Base-by-base conservation (phyloP, 2,113 vertebrate genomes). In the Tragelaphus strepsiceros region DNA sequence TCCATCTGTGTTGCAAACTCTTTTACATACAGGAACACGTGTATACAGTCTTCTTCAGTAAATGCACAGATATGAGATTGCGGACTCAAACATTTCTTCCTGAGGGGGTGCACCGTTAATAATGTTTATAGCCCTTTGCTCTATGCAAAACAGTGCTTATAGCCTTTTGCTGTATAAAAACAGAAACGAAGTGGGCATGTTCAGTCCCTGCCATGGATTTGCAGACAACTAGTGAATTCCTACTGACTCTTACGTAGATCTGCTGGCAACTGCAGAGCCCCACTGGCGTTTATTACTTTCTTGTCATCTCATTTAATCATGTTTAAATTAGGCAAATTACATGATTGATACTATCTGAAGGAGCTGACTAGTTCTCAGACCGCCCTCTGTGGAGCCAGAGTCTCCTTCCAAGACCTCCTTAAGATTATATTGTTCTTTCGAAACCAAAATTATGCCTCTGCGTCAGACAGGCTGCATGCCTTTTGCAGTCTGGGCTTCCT, bases 181-280 rank as follows among this genome's bases (percentile, higher is more conserved):
- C 6, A 5, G 28, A 53, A 22, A 15, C 14, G 2, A 4, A 39
- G 9, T 0, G 22, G 71, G 7, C 39, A 77, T 15, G 12, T 24
- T 74, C 71, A 15, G 5, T 26, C 6, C 51, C 58, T 21, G 32
- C 26, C 12, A 1, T 1, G 2, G 64, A 30, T 2, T 28, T 58
- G 28, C n/a, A 67, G 43, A 8, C 4, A 35, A 12, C 32, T 28
- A 2, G 7, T 51, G n/a, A 12, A 26, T 46, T 5, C 46, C 64
- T 5, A 0, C 2, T 0, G 0, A 17, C 13, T 6, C n/a, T 61
- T 0, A 5, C 0, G 10, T 8, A 10, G 64, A 22, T 82, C 92
- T 80, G 90, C 30, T 91, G 16, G 56, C 13, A 26, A 32, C 1
- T 0, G 49, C 59, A 84, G 87, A 80, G 71, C 53, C 71, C 39